Evolutionary conservation across 2,797 vertebrate genomes (phyloP).

Genomic region (Forpus xanthops): DNA sequence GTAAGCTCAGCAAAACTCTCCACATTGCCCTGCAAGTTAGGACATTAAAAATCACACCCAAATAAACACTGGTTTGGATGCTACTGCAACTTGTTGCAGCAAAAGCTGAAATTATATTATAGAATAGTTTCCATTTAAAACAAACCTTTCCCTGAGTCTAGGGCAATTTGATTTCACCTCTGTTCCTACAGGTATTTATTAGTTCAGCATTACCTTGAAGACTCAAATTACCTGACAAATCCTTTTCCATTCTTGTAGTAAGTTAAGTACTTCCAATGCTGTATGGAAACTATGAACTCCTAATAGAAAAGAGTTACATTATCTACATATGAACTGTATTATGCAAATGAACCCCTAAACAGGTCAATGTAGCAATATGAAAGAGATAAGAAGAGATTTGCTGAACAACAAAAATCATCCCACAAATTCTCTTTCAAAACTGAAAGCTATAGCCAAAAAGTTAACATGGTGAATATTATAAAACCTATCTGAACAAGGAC

Average conservation of each 20-base stretch:
- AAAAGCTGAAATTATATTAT: background rate
- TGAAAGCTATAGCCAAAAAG: background rate
- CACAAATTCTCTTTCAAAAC: background rate
- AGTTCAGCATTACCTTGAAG: background rate
- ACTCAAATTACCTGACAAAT: background rate
- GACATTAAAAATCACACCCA: background rate
- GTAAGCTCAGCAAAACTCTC: background rate
- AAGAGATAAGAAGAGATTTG: background rate
- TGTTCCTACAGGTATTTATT: background rate
- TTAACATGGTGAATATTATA: background rate
- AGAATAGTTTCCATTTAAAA: background rate
- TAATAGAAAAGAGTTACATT: background rate
- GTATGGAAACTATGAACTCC: background rate
- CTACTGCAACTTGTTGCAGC: background rate
- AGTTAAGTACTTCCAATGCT: background rate
- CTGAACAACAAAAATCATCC: background rate
- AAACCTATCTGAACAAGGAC: background rate
- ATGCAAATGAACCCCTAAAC: background rate
- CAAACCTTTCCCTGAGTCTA: background rate
- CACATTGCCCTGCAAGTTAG: background rate
- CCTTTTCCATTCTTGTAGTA: background rate
- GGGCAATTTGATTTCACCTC: constrained; percentile 32
- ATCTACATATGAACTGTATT: background rate
- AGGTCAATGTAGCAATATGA: background rate
- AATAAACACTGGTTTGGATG: background rate